These are phyloP conservation scores for Caenorhabditis macrosperma DNA, from an alignment of 2,888 invertebrate genomes.

Conservation along the genomic window DNA sequence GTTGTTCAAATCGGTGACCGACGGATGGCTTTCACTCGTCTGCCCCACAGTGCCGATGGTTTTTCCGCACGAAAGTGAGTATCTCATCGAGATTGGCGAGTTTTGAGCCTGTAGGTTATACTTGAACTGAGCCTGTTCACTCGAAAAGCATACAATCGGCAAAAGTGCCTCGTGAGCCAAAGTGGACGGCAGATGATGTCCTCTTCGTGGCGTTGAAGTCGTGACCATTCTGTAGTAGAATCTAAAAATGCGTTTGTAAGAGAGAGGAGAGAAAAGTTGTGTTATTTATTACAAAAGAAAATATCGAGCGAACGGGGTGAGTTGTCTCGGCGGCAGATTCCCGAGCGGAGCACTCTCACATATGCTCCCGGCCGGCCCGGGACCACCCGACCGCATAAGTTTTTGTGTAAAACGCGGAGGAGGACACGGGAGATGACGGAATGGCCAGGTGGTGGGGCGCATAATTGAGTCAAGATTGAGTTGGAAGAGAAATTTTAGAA, in stretches of 20 bases:
- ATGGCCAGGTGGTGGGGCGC: slow-evolving; percentile 31
- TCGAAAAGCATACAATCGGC: neutral
- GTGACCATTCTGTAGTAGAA: slow-evolving; percentile 13
- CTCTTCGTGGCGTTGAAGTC: slow-evolving; percentile 14
- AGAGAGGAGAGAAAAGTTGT: too few relatives aligned
- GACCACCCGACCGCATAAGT: slow-evolving; percentile 25
- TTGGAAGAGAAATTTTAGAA: too few relatives aligned
- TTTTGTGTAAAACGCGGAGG: slow-evolving; percentile 38
- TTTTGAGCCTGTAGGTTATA: slow-evolving; percentile 34
- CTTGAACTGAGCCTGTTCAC: neutral
- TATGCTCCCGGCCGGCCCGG: neutral
- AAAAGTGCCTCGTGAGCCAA: slow-evolving; percentile 26
- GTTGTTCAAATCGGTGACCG: slow-evolving; percentile 21
- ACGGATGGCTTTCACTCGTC: slow-evolving; percentile 38
- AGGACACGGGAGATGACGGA: neutral
- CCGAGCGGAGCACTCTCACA: neutral
- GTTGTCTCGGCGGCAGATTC: too few relatives aligned
- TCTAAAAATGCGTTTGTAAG: too few relatives aligned
- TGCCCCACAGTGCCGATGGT: neutral
- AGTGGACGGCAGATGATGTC: slow-evolving; percentile 7
- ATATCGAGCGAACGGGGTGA: too few relatives aligned
- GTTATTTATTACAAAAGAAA: too few relatives aligned
- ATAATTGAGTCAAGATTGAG: neutral
- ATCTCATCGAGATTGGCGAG: slow-evolving; percentile 55
- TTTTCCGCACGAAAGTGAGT: slow-evolving; percentile 40